Evolutionary conservation across 2,797 vertebrate genomes (phyloP), one percentile per base, ranked within the genome.

Genomic region (Fundulus diaphanus): DNA sequence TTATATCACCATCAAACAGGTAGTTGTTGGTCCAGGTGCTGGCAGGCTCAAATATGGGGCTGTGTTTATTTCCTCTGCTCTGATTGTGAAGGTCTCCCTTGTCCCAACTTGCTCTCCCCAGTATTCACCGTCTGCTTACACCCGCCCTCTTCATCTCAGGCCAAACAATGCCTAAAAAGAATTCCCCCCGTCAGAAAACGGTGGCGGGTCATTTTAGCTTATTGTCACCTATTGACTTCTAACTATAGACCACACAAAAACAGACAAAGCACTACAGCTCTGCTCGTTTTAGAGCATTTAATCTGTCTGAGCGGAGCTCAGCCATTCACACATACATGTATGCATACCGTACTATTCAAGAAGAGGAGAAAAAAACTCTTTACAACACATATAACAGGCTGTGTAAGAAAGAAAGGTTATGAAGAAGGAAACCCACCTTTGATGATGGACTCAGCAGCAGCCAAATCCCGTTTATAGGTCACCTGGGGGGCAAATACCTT

Each of bases 401-500:
- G 31, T 71, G 59, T 27, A 20, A 70, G 57, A 61, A 33, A 9
- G 24, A 20, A 35, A 51, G 59, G 27, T 40, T 20, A 56, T 48
- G 61, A 40, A 74, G 70, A 93, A 27, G 74, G 65, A 12, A 89
- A 83, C 79, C 86, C 96, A 99, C 98, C 98, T 95, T 97, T 99
- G 93, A 99, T 94, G 84, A 99, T 94, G 1, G 96, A 97, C 91
- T 99, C 98, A 63, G 97, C 97, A 72, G 98, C 97, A 90, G 96
- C 97, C 87, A 99, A 90, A 93, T 99, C 98, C 81, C 94, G 84
- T 88, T 95, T 99, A 94, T 99, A 99, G 85, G 98, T 99, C 87
- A 99, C 97, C 98, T 99, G 85, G 84, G 90, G 89, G 92, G 90
- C 91, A 95, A 88, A 86, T 75, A 83, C 87, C n/a, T 15, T 40